Percentiles rank a stretch among this genome's conserved stretches.
Conservation (phyloP, 2,797 vertebrate species). For the Galago senegalensis region DNA sequence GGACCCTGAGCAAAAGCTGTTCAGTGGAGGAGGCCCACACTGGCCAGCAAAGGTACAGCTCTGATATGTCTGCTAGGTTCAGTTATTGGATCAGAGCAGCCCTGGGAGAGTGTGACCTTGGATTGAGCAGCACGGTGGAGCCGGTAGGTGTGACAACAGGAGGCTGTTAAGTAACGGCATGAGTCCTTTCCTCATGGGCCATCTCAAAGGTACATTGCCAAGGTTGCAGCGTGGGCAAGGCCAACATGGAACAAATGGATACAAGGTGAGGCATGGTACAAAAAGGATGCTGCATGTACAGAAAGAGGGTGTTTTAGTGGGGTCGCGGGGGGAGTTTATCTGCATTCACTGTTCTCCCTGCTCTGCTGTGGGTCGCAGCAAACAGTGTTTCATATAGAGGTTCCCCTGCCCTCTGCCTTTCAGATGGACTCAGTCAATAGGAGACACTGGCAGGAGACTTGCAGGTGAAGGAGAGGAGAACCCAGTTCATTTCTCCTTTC, state of each 20-base stretch:
- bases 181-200: background rate
- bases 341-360: background rate
- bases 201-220: background rate
- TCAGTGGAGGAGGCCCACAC: background rate
- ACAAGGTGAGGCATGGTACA: background rate
- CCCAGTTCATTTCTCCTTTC: background rate
- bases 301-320: background rate
- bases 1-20: background rate
- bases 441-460: background rate
- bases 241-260: too few species aligned
- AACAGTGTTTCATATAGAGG: background rate
- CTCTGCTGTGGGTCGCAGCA: background rate
- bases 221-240: background rate
- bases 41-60: background rate
- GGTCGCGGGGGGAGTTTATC: background rate
- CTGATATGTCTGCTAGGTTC: background rate
- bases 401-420: background rate
- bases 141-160: background rate
- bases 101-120: background rate
- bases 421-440: background rate
- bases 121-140: background rate
- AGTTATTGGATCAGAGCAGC: background rate
- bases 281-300: too few species aligned
- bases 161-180: background rate
- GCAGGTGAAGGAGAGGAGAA: background rate